Evolutionary conservation across 1,140 invertebrate species (phyloP).

Genomic region (Oncopodura yosiiana): DNA sequence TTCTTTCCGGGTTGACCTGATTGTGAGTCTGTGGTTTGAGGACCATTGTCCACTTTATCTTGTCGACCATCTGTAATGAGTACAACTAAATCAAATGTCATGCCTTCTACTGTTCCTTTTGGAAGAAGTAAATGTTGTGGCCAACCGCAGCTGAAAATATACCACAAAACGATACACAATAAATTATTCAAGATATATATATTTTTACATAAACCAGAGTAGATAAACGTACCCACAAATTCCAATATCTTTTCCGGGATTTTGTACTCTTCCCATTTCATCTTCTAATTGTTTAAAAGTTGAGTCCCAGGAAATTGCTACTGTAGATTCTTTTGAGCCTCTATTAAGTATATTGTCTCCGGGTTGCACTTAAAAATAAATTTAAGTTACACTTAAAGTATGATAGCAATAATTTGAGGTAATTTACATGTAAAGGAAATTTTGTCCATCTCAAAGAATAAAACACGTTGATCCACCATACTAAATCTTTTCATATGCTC

Average conservation of each 20-base stretch:
- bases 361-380: background rate
- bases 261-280: background rate
- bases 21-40: background rate
- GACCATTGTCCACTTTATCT: conserved; percentile 16
- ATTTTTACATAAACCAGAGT: background rate
- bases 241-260: background rate
- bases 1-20: too few relatives aligned
- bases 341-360: conserved; percentile 5
- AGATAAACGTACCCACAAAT: background rate
- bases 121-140: conserved; percentile 38
- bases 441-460: conserved; percentile 70
- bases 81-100: conserved; percentile 37
- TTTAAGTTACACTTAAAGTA: background rate
- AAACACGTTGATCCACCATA: conserved; percentile 53
- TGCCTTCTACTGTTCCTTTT: conserved; percentile 33
- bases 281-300: conserved; percentile 12
- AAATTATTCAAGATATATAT: background rate
- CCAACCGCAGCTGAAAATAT: conserved; percentile 38
- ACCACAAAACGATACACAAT: background rate
- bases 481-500: conserved; percentile 53
- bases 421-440: conserved; percentile 53
- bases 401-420: background rate
- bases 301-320: conserved; percentile 11
- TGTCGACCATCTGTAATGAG: conserved; percentile 35
- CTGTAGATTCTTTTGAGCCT: background rate